Base-by-base conservation (phyloP, 2,797 vertebrate species). In the Pangasius larnaudii region DNA sequence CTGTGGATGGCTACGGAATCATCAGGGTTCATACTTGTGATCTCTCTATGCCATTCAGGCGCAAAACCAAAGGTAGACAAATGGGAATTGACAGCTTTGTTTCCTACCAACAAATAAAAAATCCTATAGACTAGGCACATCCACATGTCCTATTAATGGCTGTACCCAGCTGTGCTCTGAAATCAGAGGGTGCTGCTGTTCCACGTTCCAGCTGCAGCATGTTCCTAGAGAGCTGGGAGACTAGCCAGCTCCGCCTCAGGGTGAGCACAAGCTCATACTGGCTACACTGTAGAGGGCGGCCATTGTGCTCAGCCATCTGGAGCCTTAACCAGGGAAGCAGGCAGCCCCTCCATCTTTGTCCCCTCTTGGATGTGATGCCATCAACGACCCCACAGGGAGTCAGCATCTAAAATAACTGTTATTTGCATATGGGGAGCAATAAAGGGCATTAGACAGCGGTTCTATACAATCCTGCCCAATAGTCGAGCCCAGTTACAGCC, bases 371-470 rank as follows among this genome's bases (percentile, higher is more conserved):
- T 91, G 88, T 85, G 91, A 95, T 93, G 94, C 94, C 94, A 95
- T 79, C 82, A 92, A 92, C 91, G 90, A 92, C 93, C 94, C 95
- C 92, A 93, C 92, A 93, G 95, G 94, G 93, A 94, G 93, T 93
- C 89, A 19, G 90, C 91, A 91, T 94, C 94, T 93, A 95, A 92
- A 94, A 93, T 95, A 93, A 96, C 95, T 90, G 93, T 93, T 79
- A 95, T 96, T 96, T 96, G 93, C 95, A 95, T 95, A 94, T 92
- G 87, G 92, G 89, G 90, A 94, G 94, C 94, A 94, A 94, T 93
- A 96, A 96, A 95, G 95, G 94, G 92, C 93, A 95, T 93, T 93
- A 92, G 93, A 95, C 92, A 93, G 94, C 92, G 84, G 91, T 93
- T 93, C 88, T 81, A 85, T 86, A 72, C n/a, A 24, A 53, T 61